phyloP scores from a whole-genome alignment of 2,888 invertebrate genomes.

The Harpagoxenus sublaevis region DNA sequence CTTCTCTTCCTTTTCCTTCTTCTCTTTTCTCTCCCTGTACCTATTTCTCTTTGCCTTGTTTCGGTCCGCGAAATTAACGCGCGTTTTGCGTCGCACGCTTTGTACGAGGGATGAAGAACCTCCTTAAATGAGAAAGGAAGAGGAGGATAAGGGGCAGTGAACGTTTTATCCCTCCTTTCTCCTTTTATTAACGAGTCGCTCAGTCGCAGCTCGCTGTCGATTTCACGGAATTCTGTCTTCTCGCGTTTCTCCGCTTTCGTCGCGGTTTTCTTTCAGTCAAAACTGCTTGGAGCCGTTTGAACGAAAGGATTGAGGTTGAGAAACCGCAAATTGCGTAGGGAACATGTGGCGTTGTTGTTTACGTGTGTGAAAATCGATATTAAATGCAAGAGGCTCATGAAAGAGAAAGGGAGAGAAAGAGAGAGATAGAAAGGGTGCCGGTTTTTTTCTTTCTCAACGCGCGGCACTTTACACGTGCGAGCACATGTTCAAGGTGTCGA shows the following conservation, averaged over 20 bases:
- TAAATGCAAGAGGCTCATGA: slow-evolving; percentile 8
- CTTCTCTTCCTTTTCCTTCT: slow-evolving; percentile 62
- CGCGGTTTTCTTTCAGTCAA: slow-evolving; percentile 13
- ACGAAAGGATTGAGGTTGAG: neutral
- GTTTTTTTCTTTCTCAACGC: slow-evolving; percentile 20
- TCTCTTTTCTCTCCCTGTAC: slow-evolving; percentile 48
- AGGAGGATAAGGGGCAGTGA: neutral
- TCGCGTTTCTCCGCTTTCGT: neutral
- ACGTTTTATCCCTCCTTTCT: neutral
- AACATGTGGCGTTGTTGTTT: slow-evolving; percentile 33
- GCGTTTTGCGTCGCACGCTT: slow-evolving; percentile 65
- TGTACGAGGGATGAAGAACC: neutral
- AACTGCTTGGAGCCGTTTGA: neutral
- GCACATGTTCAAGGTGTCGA: slow-evolving; percentile 13
- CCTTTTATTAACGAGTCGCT: slow-evolving; percentile 12
- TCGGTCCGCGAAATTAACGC: slow-evolving; percentile 72
- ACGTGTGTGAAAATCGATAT: slow-evolving; percentile 48
- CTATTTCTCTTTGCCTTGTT: slow-evolving; percentile 52
- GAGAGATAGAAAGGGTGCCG: neutral
- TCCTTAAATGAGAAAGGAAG: neutral
- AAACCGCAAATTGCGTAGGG: slow-evolving; percentile 34
- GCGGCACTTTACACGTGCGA: slow-evolving; percentile 29
- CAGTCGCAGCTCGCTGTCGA: neutral
- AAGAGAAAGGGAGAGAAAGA: neutral
- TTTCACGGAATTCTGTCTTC: slow-evolving; percentile 24